Evolutionary conservation across 1,140 invertebrate species (phyloP).

Genomic region (Drosophila novamexicana): DNA sequence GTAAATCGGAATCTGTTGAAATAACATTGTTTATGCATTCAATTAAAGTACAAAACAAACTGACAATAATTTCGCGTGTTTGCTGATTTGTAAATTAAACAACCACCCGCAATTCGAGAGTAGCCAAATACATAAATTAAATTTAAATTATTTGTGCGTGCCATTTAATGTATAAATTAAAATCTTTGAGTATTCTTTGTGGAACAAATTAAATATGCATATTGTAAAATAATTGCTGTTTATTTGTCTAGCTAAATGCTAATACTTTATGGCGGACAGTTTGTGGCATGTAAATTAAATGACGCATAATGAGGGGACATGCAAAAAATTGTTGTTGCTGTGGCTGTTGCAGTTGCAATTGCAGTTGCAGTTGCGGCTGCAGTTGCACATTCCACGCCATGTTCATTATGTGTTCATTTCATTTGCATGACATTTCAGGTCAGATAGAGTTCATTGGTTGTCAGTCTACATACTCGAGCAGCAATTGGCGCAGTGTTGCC

Average conservation of each 20-base stretch:
- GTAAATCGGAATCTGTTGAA: conserved; percentile 18
- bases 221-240: conserved; percentile 62
- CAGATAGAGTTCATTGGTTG: conserved; percentile 4
- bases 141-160: conserved; percentile 49
- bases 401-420: conserved; percentile 50
- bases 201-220: conserved; percentile 34
- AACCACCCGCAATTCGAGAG: neutral
- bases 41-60: conserved; percentile 41
- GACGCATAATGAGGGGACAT: conserved; percentile 59
- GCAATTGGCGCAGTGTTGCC: conserved; percentile 84
- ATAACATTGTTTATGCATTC: conserved; percentile 32
- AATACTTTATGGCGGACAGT: conserved; percentile 68
- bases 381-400: conserved; percentile 5
- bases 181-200: conserved; percentile 21
- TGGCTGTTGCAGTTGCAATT: neutral
- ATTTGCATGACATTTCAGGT: conserved; percentile 21
- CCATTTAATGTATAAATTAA: conserved; percentile 40
- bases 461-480: conserved; percentile 83
- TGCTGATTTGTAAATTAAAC: conserved; percentile 17
- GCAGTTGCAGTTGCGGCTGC: conserved; percentile 9
- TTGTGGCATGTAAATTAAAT: conserved; percentile 67
- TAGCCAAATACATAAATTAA: conserved; percentile 42
- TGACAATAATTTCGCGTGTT: conserved; percentile 10
- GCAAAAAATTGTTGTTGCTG: conserved; percentile 6
- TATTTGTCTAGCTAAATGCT: conserved; percentile 74